Evolutionary conservation across 2,888 invertebrate species (phyloP).

Genomic region (Cephus sareptanus): DNA sequence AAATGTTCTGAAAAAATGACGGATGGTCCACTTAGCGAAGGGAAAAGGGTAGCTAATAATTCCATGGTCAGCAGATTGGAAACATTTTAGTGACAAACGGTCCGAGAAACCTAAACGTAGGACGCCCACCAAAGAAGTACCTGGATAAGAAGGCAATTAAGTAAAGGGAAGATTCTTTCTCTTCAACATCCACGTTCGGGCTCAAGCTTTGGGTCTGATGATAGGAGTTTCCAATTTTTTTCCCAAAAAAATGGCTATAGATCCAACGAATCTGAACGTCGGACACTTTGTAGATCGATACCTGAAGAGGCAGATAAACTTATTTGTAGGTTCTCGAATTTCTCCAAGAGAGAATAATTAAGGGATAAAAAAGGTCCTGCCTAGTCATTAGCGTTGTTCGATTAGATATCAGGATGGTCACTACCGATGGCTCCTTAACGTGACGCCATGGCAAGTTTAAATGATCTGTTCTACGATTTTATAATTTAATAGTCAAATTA

Average conservation of each 20-base stretch:
- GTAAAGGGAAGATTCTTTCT: background rate
- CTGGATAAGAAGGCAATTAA: slow-evolving; percentile 5
- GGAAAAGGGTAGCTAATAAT: slow-evolving; percentile 15
- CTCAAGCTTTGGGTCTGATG: background rate
- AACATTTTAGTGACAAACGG: slow-evolving; percentile 13
- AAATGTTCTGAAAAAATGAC: slow-evolving; percentile 7
- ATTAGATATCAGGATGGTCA: background rate
- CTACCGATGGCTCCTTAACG: background rate
- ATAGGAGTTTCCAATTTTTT: background rate
- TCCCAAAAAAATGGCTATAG: background rate
- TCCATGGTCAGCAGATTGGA: slow-evolving; percentile 14
- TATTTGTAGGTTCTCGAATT: too few relatives aligned
- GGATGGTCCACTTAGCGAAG: slow-evolving; percentile 14
- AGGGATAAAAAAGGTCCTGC: background rate
- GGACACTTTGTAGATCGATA: background rate
- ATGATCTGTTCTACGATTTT: background rate
- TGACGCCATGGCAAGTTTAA: background rate
- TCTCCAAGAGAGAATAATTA: background rate
- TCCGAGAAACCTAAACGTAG: background rate
- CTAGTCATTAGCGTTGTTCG: background rate
- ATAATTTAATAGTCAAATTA: background rate
- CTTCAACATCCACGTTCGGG: background rate
- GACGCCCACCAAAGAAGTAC: background rate
- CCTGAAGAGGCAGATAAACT: too few relatives aligned
- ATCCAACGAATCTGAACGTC: background rate